A percentile compares a stretch with the other conserved stretches of the same genome.
Evolutionary conservation across 2,797 vertebrate species (phyloP).

Genomic region (Chloroceryle inda): DNA sequence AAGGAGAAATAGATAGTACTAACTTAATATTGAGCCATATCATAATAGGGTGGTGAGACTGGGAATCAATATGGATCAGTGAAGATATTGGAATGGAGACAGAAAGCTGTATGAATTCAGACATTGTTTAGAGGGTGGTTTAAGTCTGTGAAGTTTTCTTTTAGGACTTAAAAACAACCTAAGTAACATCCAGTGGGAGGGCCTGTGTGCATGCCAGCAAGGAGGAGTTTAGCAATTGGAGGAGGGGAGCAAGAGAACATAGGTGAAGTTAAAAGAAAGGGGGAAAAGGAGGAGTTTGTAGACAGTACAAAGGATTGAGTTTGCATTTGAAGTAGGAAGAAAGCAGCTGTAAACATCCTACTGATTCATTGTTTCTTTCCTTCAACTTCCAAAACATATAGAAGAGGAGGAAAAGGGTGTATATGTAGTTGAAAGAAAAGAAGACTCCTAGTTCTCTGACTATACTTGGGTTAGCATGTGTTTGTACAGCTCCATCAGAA

Average conservation of each 20-base stretch:
- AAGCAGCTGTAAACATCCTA: background rate
- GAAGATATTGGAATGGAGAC: background rate
- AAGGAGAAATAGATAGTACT: background rate
- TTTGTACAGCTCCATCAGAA: background rate
- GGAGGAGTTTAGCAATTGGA: background rate
- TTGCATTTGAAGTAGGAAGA: background rate
- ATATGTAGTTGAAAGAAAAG: background rate
- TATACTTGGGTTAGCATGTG: fast-evolving
- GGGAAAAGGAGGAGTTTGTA: background rate
- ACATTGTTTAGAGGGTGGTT: background rate
- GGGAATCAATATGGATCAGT: background rate
- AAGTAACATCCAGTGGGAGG: background rate
- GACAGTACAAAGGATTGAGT: background rate
- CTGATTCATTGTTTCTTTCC: background rate
- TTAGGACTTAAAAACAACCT: background rate
- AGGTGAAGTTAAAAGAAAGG: background rate
- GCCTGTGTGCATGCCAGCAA: fast-evolving
- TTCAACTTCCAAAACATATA: background rate
- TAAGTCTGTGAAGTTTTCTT: background rate
- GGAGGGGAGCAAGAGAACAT: background rate
- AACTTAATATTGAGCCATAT: background rate
- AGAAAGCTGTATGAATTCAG: background rate
- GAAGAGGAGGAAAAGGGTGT: background rate
- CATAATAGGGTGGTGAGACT: background rate
- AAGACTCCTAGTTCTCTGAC: background rate